Conservation (phyloP, 2,113 vertebrate species). For the Chaetura pelagica region DNA sequence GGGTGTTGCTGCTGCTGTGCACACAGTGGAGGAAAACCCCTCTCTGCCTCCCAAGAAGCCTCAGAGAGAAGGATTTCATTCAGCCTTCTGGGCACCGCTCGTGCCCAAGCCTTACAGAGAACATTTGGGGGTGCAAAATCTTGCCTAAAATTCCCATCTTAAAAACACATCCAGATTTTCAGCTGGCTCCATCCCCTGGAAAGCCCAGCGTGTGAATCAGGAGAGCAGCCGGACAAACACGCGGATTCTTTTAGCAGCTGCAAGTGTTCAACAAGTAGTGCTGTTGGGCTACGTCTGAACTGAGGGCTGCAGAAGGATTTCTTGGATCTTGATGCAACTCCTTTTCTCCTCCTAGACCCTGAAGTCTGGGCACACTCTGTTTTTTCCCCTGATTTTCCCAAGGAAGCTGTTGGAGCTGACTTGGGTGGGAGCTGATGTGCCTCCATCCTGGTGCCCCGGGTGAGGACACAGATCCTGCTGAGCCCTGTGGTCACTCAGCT, state of each 20-base stretch:
- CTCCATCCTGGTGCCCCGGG: background rate
- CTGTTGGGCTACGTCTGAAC: background rate
- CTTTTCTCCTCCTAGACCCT: background rate
- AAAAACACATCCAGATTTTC: background rate
- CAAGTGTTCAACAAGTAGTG: background rate
- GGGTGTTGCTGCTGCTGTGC: background rate
- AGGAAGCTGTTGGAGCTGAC: background rate
- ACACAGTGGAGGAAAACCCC: fast-evolving
- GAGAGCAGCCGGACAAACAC: fast-evolving
- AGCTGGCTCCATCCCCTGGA: background rate
- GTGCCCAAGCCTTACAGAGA: background rate
- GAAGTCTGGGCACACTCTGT: background rate
- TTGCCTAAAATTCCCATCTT: background rate
- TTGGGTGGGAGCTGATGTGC: fast-evolving
- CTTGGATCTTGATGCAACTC: background rate
- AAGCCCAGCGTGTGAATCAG: background rate
- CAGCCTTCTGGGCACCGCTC: fast-evolving
- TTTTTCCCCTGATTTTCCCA: background rate
- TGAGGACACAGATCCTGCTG: fast-evolving
- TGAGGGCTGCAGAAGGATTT: background rate
- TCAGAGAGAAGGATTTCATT: background rate
- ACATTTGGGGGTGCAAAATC: background rate
- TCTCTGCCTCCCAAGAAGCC: background rate
- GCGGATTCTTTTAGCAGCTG: background rate
- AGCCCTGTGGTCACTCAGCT: background rate